Base-by-base conservation (phyloP, 2,888 invertebrate species). In the Hirtodrosophila trivittata region DNA sequence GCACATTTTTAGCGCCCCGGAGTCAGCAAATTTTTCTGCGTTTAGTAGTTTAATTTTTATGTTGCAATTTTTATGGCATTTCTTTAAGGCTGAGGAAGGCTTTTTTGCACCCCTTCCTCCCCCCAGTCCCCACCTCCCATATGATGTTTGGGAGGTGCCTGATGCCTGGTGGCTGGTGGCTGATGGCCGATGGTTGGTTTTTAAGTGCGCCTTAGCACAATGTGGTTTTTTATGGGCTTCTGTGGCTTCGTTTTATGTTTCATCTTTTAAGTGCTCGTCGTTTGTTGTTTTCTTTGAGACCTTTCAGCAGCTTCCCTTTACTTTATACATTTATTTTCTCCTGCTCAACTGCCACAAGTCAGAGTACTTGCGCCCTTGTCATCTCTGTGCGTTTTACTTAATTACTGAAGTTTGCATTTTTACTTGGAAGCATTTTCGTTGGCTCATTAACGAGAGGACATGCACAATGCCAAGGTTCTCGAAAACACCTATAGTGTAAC, bases 1-100 rank as follows among this genome's bases (percentile, higher is more conserved):
- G 56, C 50, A 43, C 43, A 60, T 67, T 62, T 54, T 62, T 62
- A 66, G 41, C 47, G 26, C 39, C 59, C 47, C 49, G 52, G 67
- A 74, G 54, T 14, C 54, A 39, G 51, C 63, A 69, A 69, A 75
- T 81, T 81, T 66, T 58, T 56, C 65, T 75, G 80, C 72, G 80
- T 75, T 78, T 78, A 78, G 86, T 78, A 86, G 86, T 83, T 86
- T 78, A 78, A 86, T 86, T 78, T 80, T 80, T 69, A 80, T 80
- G 80, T 55, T 69, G 77, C 77, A 80, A 72, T 64, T 80, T 78
- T 80, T 65, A 86, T 75, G 73, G 63, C 82, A 65, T 57, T 73
- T 64, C 47, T 50, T 13, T 6, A 41, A 59, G 78, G 54, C 39
- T 41, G 46, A 52, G 45, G 49, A 56, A 21, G 18, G 5, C n/a